Evolutionary conservation across 2,797 vertebrate genomes (phyloP).

Genomic region (Graptemys geographica): DNA sequence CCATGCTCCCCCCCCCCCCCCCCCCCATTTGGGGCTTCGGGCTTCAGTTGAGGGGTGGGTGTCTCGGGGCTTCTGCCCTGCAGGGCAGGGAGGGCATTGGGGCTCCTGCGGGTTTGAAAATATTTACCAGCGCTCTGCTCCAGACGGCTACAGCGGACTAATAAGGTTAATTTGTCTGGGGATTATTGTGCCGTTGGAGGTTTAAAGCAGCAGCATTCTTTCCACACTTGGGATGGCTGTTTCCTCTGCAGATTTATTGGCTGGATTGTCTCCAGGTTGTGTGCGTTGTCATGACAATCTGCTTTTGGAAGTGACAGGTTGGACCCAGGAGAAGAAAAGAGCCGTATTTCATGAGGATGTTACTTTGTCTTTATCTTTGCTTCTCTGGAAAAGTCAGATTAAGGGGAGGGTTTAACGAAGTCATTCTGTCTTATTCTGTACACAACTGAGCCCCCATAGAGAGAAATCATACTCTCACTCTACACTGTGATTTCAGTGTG

Average conservation of each 20-base stretch:
- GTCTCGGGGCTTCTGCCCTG: too few species aligned
- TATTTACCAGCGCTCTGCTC: too few species aligned
- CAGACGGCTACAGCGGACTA: background rate
- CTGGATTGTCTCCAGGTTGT: conserved; percentile 70
- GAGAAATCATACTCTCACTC: background rate
- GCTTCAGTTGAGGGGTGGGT: too few species aligned
- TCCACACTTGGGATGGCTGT: conserved; percentile 31
- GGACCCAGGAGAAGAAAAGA: conserved; percentile 48
- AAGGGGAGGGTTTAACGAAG: background rate
- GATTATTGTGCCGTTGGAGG: background rate
- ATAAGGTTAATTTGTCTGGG: background rate
- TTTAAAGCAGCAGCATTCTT: conserved; percentile 40
- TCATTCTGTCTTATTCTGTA: background rate
- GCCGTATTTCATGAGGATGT: conserved; percentile 30
- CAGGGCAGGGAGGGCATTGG: too few species aligned
- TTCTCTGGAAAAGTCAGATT: conserved; percentile 35
- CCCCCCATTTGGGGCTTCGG: too few species aligned
- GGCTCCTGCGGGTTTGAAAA: too few species aligned
- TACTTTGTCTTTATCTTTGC: conserved; percentile 46
- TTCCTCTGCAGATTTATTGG: conserved; percentile 58
- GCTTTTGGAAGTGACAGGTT: conserved; percentile 57
- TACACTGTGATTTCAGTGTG: background rate
- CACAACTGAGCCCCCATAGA: background rate
- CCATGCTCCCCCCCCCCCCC: too few species aligned
- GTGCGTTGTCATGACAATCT: conserved; percentile 73